Evolutionary conservation across 1,140 invertebrate species (phyloP), one percentile per base, ranked within the genome.

Genomic region (Phymorhynchus buccinoides): DNA sequence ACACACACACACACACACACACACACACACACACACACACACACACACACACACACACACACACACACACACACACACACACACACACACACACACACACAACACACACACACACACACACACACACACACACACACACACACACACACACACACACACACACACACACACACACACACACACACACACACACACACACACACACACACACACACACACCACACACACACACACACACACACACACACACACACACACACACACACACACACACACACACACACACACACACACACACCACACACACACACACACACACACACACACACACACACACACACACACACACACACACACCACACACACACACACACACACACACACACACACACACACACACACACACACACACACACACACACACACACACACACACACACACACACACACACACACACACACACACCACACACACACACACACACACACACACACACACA

Each of bases 341-440:
- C 66, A 71, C 66, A n/a, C n/a, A n/a, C n/a, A n/a, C n/a, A n/a
- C n/a, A n/a, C n/a, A n/a, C n/a, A n/a, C n/a, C n/a, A n/a, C n/a
- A n/a, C n/a, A n/a, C n/a, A n/a, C n/a, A n/a, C n/a, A n/a, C n/a
- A n/a, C n/a, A n/a, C n/a, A n/a, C 14, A 14, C 14, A 9, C 7
- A 71, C 66, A 71, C 66, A 71, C 66, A 71, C 66, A 71, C 66
- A 71, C 66, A 71, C 66, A 71, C 66, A 71, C 66, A 71, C 66
- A 71, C 66, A 71, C 66, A 71, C 66, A 71, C 66, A 71, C 66
- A 71, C 66, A 71, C 66, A 71, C 66, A 71, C 66, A 71, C 66
- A 71, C 66, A 71, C 66, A 71, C 66, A 71, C 66, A 71, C 66
- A 71, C 66, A 71, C 66, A 71, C 66, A 71, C 66, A 71, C 66